Evolutionary conservation across 1,140 invertebrate species (phyloP).

Genomic region (Vollenhovia emeryi): DNA sequence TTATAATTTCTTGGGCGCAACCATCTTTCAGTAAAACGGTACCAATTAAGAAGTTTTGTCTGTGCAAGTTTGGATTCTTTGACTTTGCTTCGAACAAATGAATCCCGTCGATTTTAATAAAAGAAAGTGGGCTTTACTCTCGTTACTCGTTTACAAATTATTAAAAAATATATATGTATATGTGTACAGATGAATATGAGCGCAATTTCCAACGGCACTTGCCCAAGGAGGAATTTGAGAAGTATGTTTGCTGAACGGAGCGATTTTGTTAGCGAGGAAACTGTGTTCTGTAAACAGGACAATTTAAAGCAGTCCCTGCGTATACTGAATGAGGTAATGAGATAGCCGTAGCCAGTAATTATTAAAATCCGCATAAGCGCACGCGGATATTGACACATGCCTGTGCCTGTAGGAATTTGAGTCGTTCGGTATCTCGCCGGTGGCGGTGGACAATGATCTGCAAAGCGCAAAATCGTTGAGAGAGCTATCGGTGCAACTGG

Average conservation of each 20-base stretch:
- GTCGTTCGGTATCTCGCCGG: constrained; percentile 49
- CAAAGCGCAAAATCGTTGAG: constrained; percentile 54
- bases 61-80: neutral
- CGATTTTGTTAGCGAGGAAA: constrained; percentile 34
- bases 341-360: neutral
- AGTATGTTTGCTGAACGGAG: constrained; percentile 34
- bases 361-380: constrained; percentile 7
- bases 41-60: neutral
- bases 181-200: constrained; percentile 46
- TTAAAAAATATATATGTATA: neutral
- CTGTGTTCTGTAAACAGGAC: constrained; percentile 66
- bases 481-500: constrained; percentile 55
- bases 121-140: constrained; percentile 13
- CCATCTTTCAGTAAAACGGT: neutral
- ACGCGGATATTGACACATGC: neutral
- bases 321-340: constrained; percentile 68
- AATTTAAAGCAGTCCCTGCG: constrained; percentile 68
- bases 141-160: neutral
- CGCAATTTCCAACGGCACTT: constrained; percentile 38
- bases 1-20: neutral
- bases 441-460: constrained; percentile 10
- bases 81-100: neutral
- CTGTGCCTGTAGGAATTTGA: constrained; percentile 69
- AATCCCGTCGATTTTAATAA: constrained; percentile 18
- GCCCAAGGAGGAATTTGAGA: constrained; percentile 50